Evolutionary conservation across 2,888 invertebrate genomes (phyloP), one percentile per base, ranked within the genome.

Genomic region (Chloromyia formosa): DNA sequence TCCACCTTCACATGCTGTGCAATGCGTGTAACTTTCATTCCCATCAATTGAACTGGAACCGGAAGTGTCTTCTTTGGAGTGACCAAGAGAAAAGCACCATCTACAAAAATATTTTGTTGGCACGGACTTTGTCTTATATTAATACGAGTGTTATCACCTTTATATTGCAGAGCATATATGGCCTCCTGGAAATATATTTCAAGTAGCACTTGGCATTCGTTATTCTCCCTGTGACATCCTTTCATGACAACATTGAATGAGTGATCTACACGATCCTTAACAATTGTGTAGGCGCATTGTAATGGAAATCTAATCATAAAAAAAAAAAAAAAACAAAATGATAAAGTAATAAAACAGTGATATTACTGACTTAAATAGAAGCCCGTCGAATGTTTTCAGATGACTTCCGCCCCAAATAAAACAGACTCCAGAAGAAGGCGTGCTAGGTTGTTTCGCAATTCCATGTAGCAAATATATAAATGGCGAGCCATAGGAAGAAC

Each of bases 341-440:
- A 35, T 2, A 35, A 35, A 35, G 27, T 35, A 4, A 35, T 35
- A 35, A 35, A 35, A 7, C 2, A n/a, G n/a, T n/a, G n/a, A n/a
- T n/a, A n/a, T n/a, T n/a, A n/a, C 9, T 5, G 14, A 91, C 91
- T 90, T 91, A 81, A 89, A 92, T 62, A 94, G 88, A 80, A 89
- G 88, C 7, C 94, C 94, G 85, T 96, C 95, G 81, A 95, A 95
- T 0, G 95, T 94, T 83, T 94, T 93, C 80, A 92, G 92, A 84
- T 95, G 94, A 16, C 88, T 87, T 42, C 92, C 93, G 23, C 91
- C 91, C 95, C 95, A 96, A 1, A 91, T 90, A 74, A 92, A 89
- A 80, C 96, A 96, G 12, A 89, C 87, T 0, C 92, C 92, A 0
- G 91, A 88, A 79, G 3, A 12, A 5, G 49, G 27, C 3, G 27